Evolutionary conservation across 2,888 invertebrate species (phyloP).

Genomic region (Mythimna vitellina): DNA sequence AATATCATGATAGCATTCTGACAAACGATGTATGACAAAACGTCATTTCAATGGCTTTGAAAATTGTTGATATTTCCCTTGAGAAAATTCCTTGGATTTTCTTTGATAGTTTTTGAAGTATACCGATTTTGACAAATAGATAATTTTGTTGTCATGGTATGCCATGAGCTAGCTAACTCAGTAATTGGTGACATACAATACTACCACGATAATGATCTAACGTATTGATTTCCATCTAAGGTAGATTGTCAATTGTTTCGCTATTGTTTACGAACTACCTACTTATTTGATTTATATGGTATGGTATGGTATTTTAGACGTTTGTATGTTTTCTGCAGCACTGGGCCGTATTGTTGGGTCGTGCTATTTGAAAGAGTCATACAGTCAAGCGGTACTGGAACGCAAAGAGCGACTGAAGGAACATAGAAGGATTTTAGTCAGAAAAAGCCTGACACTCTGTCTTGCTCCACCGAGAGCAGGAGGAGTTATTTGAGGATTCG

Average conservation of each 20-base stretch:
- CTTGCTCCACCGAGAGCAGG: too few relatives aligned
- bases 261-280: slow-evolving; percentile 22
- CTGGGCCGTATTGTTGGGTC: background rate
- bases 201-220: slow-evolving; percentile 14
- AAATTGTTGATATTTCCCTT: background rate
- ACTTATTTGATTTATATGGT: background rate
- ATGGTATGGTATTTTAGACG: background rate
- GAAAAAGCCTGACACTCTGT: too few relatives aligned
- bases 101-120: background rate
- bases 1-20: background rate
- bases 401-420: too few relatives aligned
- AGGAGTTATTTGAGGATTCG: too few relatives aligned
- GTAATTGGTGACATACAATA: slow-evolving; percentile 36
- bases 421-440: too few relatives aligned
- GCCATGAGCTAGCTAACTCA: background rate
- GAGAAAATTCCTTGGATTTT: too few relatives aligned
- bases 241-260: slow-evolving; percentile 17
- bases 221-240: slow-evolving; percentile 26
- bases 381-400: too few relatives aligned
- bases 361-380: too few relatives aligned
- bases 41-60: too few relatives aligned
- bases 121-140: background rate
- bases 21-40: background rate
- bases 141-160: background rate
- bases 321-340: background rate